These are phyloP conservation scores for Napeogenes inachia DNA, from an alignment of 2,888 invertebrate species.

Conservation along the genomic window DNA sequence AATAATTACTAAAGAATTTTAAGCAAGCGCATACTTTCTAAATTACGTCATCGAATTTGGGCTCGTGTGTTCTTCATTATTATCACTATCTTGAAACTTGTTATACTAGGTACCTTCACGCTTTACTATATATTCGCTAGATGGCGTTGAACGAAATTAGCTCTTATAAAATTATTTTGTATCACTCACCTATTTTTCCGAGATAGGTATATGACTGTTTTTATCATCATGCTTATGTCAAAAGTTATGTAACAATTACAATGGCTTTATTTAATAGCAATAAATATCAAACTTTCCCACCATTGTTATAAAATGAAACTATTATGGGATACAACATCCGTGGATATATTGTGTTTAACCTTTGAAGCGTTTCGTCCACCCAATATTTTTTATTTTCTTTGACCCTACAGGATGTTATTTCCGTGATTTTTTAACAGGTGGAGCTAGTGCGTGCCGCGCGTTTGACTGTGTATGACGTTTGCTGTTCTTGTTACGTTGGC, in stretches of 20 bases:
- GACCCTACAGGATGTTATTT: constrained; percentile 61
- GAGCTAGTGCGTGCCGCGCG: constrained; percentile 57
- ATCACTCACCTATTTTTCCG: too few species aligned
- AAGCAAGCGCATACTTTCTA: constrained; percentile 67
- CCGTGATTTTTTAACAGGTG: constrained; percentile 58
- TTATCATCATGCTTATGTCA: background rate
- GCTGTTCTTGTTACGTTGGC: constrained; percentile 48
- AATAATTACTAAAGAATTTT: constrained; percentile 54
- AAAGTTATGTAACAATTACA: background rate
- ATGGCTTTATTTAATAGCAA: background rate
- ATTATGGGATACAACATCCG: constrained; percentile 55
- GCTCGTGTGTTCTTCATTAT: constrained; percentile 30
- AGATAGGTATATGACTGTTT: too few species aligned
- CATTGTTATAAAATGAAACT: constrained; percentile 40
- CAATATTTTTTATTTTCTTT: constrained; percentile 61
- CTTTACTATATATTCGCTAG: constrained; percentile 35
- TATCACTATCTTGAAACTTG: constrained; percentile 15
- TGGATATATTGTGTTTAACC: constrained; percentile 51
- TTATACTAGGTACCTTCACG: constrained; percentile 14
- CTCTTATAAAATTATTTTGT: background rate
- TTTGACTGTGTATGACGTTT: constrained; percentile 64
- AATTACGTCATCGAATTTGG: constrained; percentile 68
- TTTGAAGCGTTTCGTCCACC: constrained; percentile 64
- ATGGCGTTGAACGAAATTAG: constrained; percentile 40
- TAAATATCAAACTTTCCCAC: constrained; percentile 36